A percentile compares a stretch with the other conserved stretches of the same genome.
phyloP scores from a whole-genome alignment of 2,797 vertebrate species.

The Darevskia mixta region DNA sequence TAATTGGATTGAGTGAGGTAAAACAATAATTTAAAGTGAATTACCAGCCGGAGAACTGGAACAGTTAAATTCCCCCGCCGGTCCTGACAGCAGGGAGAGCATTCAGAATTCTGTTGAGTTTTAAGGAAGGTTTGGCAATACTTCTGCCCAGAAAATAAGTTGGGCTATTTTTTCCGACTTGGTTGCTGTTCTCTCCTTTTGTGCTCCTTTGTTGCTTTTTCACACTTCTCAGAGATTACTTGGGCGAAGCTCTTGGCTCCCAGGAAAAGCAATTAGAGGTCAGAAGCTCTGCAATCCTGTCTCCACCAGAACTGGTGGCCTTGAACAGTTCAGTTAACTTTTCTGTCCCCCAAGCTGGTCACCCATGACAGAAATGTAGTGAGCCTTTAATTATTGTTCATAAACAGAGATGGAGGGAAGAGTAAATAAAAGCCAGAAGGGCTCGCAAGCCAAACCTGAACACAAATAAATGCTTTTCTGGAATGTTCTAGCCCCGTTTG shows the following conservation, averaged over 20 bases:
- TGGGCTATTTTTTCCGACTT: constrained; percentile 10
- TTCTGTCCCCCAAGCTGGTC: background rate
- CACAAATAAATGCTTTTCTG: background rate
- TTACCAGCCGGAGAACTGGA: constrained; percentile 20
- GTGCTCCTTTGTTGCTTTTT: background rate
- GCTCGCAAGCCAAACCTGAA: background rate
- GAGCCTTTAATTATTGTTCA: background rate
- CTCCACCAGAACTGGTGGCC: background rate
- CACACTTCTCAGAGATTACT: background rate
- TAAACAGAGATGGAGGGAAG: background rate
- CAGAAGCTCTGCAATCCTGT: background rate
- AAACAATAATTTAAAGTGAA: constrained; percentile 69
- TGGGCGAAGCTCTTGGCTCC: background rate
- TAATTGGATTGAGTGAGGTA: constrained; percentile 56
- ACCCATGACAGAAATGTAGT: constrained; percentile 11
- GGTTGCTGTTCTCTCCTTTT: background rate
- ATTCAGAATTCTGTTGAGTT: background rate
- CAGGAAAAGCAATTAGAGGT: background rate
- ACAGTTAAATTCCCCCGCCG: constrained; percentile 36
- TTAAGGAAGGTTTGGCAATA: constrained; percentile 11
- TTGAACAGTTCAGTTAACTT: constrained; percentile 9
- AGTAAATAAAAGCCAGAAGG: background rate
- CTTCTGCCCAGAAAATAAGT: background rate
- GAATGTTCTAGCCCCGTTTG: background rate
- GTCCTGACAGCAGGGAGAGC: background rate